Conservation (phyloP, 2,888 invertebrate genomes). For the Cephus pygmeus region DNA sequence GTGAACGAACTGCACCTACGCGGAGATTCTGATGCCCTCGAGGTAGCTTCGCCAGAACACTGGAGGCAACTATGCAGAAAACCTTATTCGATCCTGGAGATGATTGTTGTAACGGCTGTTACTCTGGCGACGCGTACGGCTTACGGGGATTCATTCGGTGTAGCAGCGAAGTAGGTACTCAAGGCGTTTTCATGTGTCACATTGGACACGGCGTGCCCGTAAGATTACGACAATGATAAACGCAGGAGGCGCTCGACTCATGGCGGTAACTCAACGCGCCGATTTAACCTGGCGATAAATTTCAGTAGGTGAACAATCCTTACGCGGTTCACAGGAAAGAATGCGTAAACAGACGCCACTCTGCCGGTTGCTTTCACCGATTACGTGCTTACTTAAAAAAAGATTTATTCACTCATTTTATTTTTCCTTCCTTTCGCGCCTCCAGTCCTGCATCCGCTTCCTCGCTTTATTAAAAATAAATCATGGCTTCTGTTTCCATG, state of each 20-base stretch:
- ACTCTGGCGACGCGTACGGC: background rate
- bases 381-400: background rate
- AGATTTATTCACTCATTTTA: background rate
- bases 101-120: background rate
- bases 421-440: background rate
- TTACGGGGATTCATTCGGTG: background rate
- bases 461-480: background rate
- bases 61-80: background rate
- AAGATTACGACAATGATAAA: constrained; percentile 4
- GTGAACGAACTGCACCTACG: background rate
- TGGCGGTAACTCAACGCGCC: background rate
- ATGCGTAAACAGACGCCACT: background rate
- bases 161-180: background rate
- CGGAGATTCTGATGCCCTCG: background rate
- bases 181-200: background rate
- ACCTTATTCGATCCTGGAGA: background rate
- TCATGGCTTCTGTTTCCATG: background rate
- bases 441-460: background rate
- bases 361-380: background rate
- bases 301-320: background rate
- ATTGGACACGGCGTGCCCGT: constrained; percentile 2
- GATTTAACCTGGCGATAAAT: background rate
- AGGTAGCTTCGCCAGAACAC: background rate
- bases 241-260: background rate
- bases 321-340: background rate